phyloP scores from a whole-genome alignment of 1,140 invertebrate species.

The Platyscapa corneri region DNA sequence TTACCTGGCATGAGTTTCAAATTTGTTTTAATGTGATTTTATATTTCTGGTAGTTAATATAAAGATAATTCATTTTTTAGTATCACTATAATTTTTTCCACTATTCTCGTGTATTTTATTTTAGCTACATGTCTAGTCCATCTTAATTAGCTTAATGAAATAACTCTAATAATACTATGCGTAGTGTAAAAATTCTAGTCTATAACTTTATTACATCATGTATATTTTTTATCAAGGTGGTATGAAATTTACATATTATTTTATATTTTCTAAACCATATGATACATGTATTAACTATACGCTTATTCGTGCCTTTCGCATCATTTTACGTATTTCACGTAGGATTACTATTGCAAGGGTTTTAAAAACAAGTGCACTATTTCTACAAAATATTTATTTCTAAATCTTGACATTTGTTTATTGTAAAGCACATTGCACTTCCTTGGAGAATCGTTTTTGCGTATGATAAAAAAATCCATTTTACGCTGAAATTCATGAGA shows the following conservation, averaged over 20 bases:
- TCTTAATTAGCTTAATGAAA: background rate
- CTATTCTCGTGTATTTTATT: background rate
- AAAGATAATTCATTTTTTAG: background rate
- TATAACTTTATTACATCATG: background rate
- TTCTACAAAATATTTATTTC: too few relatives aligned
- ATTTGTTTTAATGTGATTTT: too few relatives aligned
- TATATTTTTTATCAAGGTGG: background rate
- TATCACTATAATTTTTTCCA: background rate
- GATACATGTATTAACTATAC: background rate
- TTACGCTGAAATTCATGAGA: too few relatives aligned
- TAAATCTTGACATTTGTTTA: too few relatives aligned
- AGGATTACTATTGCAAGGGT: too few relatives aligned
- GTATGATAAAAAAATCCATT: too few relatives aligned
- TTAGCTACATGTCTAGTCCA: background rate
- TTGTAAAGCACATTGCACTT: too few relatives aligned
- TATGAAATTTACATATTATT: background rate
- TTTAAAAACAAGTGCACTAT: too few relatives aligned
- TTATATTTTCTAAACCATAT: background rate
- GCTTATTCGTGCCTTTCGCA: background rate
- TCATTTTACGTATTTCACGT: conserved; percentile 26
- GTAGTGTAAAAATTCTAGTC: background rate
- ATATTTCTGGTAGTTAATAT: background rate
- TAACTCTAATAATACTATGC: background rate
- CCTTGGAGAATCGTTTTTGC: too few relatives aligned
- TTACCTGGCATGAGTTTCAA: too few relatives aligned